Base-by-base conservation (phyloP, 2,888 invertebrate species). In the Homarus gammarus region DNA sequence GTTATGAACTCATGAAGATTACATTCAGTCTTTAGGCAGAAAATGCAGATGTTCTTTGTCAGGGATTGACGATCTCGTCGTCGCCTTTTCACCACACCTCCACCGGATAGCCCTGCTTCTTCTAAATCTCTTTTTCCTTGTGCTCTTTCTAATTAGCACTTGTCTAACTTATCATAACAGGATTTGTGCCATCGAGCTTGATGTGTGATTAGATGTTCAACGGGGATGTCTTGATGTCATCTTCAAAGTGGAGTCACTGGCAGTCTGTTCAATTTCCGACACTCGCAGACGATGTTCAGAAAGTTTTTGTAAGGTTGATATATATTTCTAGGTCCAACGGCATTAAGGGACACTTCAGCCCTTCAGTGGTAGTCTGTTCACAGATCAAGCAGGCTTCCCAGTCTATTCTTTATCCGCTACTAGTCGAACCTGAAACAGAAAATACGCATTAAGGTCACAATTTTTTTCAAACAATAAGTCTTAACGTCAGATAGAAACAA, bases 241-340 rank as follows among this genome's bases (percentile, higher is more conserved):
- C 40, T 22, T 75, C 75, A 38, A 75, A 75, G 40, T 1, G 44
- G n/a, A 2, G 2, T 75, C 38, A 75, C 75, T 38, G 38, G 75
- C 40, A 38, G 40, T 1, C 6, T 33, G 75, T 38, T 38, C 75
- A 75, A 44, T 75, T 27, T 2, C 22, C 36, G 40, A 38, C 75
- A 75, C 44, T 75, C 75, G n/a, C n/a, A 15, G 75, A 38, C 38
- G 44, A n/a, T 5, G 27, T 75, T 75, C 8, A 75, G 36, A 40
- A 75, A 38, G 40, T 75, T 75, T 40, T 75, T 75, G 40, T 75
- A 75, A 40, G 75, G 75, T 27, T 75, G 75, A 38, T 18, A 75
- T 38, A 38, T 75, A 38, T n/a, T n/a, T n/a, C n/a, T n/a, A n/a
- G n/a, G n/a, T n/a, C n/a, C n/a, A n/a, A n/a, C n/a, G n/a, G n/a